A percentile compares a stretch with the other conserved stretches of the same genome.
Conservation (phyloP, 2,797 vertebrate genomes). For the Hippoglossus hippoglossus region DNA sequence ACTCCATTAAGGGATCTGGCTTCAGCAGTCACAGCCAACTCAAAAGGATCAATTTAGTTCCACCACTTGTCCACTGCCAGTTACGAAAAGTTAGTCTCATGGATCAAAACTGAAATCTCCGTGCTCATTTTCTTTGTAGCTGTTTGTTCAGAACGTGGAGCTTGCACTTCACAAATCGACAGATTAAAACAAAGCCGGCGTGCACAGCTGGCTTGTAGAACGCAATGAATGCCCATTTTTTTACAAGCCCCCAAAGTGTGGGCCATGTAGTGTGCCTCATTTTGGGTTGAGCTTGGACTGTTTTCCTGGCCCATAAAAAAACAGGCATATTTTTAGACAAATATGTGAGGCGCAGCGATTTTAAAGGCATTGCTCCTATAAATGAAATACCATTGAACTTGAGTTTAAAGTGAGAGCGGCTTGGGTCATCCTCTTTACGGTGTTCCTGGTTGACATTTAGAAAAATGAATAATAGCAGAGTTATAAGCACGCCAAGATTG, state of each 20-base stretch:
- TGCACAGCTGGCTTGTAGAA: slow-evolving; percentile 41
- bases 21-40: slow-evolving; percentile 51
- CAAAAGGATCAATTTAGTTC: slow-evolving; percentile 46
- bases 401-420: too few relatives aligned
- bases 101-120: slow-evolving; percentile 51
- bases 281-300: slow-evolving; percentile 42
- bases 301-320: slow-evolving; percentile 53
- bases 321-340: slow-evolving; percentile 44
- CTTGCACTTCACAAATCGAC: slow-evolving; percentile 33
- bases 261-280: slow-evolving; percentile 39
- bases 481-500: too few relatives aligned
- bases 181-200: slow-evolving; percentile 32
- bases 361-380: slow-evolving; percentile 20
- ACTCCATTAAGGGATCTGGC: slow-evolving; percentile 49
- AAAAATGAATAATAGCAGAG: background rate
- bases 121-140: slow-evolving; percentile 21
- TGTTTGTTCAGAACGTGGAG: slow-evolving; percentile 25
- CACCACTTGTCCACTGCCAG: slow-evolving; percentile 38
- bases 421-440: slow-evolving; percentile 16
- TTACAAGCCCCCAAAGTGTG: slow-evolving; percentile 47
- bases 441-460: slow-evolving; percentile 26
- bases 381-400: slow-evolving; percentile 33
- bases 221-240: slow-evolving; percentile 53
- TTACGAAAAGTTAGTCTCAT: slow-evolving; percentile 45
- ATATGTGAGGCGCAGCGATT: slow-evolving; percentile 6